Conservation (phyloP, 2,113 vertebrate species). For the Coregonus clupeaformis region DNA sequence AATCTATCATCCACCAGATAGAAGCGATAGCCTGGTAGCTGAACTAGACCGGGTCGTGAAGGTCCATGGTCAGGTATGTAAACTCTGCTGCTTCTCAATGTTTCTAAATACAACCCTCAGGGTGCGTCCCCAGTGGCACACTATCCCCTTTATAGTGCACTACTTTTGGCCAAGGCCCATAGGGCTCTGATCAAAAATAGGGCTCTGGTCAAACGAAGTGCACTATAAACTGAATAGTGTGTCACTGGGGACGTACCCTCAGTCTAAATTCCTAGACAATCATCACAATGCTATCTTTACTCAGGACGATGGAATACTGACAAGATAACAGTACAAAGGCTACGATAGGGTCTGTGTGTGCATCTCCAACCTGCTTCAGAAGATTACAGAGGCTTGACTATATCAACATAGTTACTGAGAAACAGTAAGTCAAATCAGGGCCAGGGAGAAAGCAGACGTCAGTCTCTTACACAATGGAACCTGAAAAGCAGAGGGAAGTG, state of each 20-base stretch:
- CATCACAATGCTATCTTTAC: conserved; percentile 32
- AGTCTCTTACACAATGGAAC: neutral
- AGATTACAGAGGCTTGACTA: neutral
- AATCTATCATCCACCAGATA: conserved; percentile 43
- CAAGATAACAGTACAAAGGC: conserved; percentile 49
- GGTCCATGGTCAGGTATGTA: conserved; percentile 9
- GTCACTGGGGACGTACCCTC: no score
- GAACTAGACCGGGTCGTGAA: conserved; percentile 30
- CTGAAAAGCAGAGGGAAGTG: neutral
- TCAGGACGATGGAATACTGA: conserved; percentile 45
- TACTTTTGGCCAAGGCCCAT: no score
- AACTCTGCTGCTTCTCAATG: neutral
- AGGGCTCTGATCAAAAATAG: no score
- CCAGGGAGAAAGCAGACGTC: neutral
- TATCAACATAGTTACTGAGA: neutral
- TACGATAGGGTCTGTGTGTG: conserved; percentile 42
- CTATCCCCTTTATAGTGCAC: no score
- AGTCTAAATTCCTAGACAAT: conserved; percentile 33
- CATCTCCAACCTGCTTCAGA: conserved; percentile 29
- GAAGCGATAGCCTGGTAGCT: conserved; percentile 43
- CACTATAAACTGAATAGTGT: no score
- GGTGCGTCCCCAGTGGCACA: no score
- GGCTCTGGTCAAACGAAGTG: no score
- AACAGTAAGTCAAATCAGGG: neutral
- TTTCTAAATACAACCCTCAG: neutral